Evolutionary conservation across 2,797 vertebrate species (phyloP).

Genomic region (Trichosurus vulpecula): DNA sequence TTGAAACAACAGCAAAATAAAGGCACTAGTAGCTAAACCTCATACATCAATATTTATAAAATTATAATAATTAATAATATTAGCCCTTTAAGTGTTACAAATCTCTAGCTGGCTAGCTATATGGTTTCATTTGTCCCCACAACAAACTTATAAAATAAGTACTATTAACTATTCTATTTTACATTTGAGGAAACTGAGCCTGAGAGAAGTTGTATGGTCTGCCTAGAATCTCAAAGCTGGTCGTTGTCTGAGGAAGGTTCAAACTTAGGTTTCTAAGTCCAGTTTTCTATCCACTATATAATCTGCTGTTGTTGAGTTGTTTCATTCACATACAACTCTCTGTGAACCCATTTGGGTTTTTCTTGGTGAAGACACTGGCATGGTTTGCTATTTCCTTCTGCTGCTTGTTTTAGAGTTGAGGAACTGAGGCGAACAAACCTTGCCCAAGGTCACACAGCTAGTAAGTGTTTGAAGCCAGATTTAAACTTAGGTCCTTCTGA

Average conservation of each 20-base stretch:
- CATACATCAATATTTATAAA: neutral
- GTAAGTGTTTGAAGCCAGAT: neutral
- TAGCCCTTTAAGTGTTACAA: neutral
- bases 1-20: neutral
- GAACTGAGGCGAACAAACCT: neutral
- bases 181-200: neutral
- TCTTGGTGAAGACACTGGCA: neutral
- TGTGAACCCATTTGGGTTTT: neutral
- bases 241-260: neutral
- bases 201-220: neutral
- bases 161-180: neutral
- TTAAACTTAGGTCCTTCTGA: neutral
- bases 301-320: neutral
- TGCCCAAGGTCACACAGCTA: no score
- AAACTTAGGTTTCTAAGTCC: neutral
- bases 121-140: slow-evolving; percentile 1
- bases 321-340: neutral
- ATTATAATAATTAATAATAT: neutral
- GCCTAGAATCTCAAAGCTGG: neutral
- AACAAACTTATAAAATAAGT: neutral
- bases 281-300: neutral
- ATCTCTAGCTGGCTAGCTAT: neutral
- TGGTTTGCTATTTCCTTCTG: neutral
- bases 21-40: neutral
- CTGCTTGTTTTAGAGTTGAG: neutral